Percentiles rank a stretch among this genome's conserved stretches.
phyloP scores from a whole-genome alignment of 2,113 vertebrate genomes.

The Junco hyemalis region DNA sequence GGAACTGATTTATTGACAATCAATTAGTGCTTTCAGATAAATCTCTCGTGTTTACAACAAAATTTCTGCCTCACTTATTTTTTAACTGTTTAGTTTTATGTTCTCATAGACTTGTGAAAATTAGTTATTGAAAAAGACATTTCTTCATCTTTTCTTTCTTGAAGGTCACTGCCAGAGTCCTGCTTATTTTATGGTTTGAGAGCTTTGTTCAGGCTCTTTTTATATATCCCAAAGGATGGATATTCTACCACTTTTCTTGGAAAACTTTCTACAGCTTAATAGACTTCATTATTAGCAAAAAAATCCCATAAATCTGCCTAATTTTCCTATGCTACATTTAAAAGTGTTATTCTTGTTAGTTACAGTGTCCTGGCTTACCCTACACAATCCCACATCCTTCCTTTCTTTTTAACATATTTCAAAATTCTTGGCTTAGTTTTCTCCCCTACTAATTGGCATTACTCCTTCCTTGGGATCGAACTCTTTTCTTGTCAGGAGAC shows the following conservation, averaged over 20 bases:
- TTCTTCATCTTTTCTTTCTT: constrained; percentile 51
- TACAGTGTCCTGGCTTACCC: neutral
- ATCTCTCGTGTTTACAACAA: neutral
- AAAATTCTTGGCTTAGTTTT: neutral
- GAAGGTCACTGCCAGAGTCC: neutral
- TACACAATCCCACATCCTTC: constrained; percentile 1
- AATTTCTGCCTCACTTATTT: neutral
- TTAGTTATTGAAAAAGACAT: constrained; percentile 28
- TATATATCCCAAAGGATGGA: constrained; percentile 43
- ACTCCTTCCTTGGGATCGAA: neutral
- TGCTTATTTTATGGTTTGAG: constrained; percentile 33
- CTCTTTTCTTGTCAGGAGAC: neutral
- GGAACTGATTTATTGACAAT: constrained; percentile 7
- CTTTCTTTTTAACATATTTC: neutral
- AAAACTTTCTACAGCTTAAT: constrained; percentile 17
- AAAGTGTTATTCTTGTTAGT: constrained; percentile 23
- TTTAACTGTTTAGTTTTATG: constrained; percentile 38
- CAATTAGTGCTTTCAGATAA: constrained; percentile 23
- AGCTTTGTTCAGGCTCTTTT: constrained; percentile 44
- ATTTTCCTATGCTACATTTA: constrained; percentile 44
- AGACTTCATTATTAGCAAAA: constrained; percentile 29
- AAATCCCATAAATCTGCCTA: constrained; percentile 4
- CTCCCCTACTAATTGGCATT: neutral
- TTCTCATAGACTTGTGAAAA: constrained; percentile 1
- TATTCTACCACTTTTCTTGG: constrained; percentile 53